These are phyloP conservation scores for Loriculus beryllinus DNA, from an alignment of 2,797 vertebrate species.

Conservation along the genomic window DNA sequence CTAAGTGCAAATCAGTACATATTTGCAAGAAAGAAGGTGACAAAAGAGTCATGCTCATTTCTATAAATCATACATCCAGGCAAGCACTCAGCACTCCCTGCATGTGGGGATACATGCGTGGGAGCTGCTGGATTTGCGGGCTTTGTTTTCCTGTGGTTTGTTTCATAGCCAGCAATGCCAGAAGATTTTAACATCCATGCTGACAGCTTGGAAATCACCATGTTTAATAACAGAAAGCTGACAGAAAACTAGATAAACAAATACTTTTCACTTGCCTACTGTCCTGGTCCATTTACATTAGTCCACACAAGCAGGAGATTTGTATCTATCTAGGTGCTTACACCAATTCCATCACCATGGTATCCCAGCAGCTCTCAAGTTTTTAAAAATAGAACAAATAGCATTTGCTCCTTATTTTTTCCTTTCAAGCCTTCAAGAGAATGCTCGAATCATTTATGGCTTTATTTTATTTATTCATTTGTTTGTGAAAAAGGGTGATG, in stretches of 20 bases:
- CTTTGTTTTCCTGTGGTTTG: conserved; percentile 30
- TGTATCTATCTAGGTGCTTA: background rate
- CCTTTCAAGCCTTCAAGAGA: background rate
- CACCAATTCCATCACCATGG: conserved; percentile 24
- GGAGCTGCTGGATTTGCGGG: background rate
- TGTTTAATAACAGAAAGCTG: conserved; percentile 1
- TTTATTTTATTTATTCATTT: conserved; percentile 38
- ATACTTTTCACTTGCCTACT: background rate
- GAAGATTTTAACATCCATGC: conserved; percentile 19
- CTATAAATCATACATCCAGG: background rate
- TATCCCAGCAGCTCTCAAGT: background rate
- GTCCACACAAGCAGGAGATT: background rate
- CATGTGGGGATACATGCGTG: background rate
- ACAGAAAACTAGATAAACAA: background rate
- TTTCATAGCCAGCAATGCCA: background rate
- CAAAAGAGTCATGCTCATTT: background rate
- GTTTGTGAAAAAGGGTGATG: background rate
- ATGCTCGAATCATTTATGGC: background rate
- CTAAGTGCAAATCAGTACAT: background rate
- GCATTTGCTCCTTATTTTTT: background rate
- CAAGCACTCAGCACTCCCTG: background rate
- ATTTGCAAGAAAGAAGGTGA: background rate
- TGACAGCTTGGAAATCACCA: conserved; percentile 26
- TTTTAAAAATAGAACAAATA: conserved; percentile 49
- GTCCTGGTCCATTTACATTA: background rate